phyloP scores from a whole-genome alignment of 2,797 vertebrate genomes.

The Tenualosa ilisha region DNA sequence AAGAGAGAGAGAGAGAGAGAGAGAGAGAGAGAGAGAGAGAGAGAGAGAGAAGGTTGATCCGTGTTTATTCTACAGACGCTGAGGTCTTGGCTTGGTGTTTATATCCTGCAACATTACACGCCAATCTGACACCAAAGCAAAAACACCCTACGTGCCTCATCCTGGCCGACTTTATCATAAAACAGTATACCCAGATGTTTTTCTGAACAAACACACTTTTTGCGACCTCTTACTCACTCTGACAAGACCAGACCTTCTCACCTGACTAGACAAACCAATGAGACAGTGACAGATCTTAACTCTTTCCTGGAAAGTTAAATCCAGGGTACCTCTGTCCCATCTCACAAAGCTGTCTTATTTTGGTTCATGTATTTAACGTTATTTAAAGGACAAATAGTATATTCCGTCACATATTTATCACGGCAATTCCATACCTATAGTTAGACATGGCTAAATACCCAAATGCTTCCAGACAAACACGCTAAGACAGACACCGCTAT shows the following conservation, averaged over 20 bases:
- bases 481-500: background rate
- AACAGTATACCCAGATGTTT: background rate
- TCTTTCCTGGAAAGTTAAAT: background rate
- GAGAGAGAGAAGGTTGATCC: background rate
- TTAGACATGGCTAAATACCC: background rate
- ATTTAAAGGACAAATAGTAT: background rate
- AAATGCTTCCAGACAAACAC: background rate
- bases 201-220: background rate
- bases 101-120: background rate
- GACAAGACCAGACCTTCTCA: slow-evolving; percentile 9
- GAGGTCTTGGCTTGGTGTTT: too few species aligned
- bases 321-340: background rate
- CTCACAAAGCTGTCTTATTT: background rate
- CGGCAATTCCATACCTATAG: background rate
- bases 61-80: too few species aligned
- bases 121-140: background rate
- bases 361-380: background rate
- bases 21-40: background rate
- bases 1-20: background rate
- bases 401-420: background rate
- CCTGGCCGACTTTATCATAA: background rate
- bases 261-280: slow-evolving; percentile 9
- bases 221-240: background rate
- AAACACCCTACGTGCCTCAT: background rate
- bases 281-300: slow-evolving; percentile 11